These are phyloP conservation scores for Nasonia oneida DNA, from an alignment of 2,888 invertebrate genomes.

Conservation along the genomic window DNA sequence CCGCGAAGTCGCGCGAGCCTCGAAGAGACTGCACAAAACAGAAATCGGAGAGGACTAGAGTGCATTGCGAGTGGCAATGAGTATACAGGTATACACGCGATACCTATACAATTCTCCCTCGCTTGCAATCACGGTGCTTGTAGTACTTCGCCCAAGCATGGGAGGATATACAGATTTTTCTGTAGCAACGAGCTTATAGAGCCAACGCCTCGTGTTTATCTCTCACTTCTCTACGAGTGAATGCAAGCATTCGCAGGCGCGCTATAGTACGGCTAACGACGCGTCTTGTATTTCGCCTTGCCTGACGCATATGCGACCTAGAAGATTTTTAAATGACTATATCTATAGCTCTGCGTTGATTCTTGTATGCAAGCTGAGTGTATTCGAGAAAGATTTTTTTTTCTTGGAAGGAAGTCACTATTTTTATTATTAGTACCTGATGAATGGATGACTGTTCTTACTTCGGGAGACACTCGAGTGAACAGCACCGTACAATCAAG, in stretches of 20 bases:
- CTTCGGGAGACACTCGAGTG: too few species aligned
- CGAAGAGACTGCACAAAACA: neutral
- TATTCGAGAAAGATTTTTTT: neutral
- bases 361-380: neutral
- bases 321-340: neutral
- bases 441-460: too few species aligned
- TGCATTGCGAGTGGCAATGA: neutral
- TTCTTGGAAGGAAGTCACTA: too few species aligned
- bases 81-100: neutral
- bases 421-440: too few species aligned
- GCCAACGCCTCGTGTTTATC: neutral
- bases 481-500: too few species aligned
- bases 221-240: neutral
- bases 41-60: slow-evolving; percentile 25
- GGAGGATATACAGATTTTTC: slow-evolving; percentile 3
- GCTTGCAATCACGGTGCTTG: slow-evolving; percentile 25
- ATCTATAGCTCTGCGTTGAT: neutral
- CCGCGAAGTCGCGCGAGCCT: neutral
- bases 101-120: neutral
- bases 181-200: neutral
- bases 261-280: neutral
- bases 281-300: neutral
- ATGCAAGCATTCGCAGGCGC: neutral
- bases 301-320: neutral
- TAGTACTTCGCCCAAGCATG: slow-evolving; percentile 23